Evolutionary conservation across 2,888 invertebrate genomes (phyloP).

Genomic region (Arge pagana): DNA sequence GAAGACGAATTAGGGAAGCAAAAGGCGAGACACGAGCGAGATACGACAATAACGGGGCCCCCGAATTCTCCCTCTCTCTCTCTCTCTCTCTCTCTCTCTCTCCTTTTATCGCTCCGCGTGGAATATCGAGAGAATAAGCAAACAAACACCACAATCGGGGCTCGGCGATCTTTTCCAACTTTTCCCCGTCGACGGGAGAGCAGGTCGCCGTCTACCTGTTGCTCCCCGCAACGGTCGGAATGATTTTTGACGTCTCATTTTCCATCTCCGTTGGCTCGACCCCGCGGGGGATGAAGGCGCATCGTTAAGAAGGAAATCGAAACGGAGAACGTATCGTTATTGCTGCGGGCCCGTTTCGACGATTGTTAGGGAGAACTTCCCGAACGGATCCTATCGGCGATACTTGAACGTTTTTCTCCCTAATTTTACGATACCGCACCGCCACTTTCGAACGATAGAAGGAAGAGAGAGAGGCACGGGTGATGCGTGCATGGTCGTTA

Average conservation of each 20-base stretch:
- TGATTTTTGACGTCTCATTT: conserved; percentile 23
- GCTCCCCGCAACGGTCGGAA: conserved; percentile 7
- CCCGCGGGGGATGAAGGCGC: conserved; percentile 16
- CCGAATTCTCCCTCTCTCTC: conserved; percentile 24
- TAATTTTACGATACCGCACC: conserved; percentile 10
- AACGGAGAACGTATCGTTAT: conserved; percentile 1
- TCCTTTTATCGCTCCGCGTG: neutral
- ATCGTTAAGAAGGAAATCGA: conserved; percentile 3
- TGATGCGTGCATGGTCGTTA: neutral
- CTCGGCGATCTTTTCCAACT: conserved; percentile 31
- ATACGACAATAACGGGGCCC: too few species aligned
- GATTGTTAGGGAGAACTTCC: too few species aligned
- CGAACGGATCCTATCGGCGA: conserved; percentile 7
- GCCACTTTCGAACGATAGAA: neutral
- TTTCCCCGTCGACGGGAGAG: too few species aligned
- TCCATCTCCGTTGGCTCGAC: conserved; percentile 8
- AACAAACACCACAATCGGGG: conserved; percentile 14
- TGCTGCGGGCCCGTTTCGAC: neutral
- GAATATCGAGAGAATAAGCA: conserved; percentile 3
- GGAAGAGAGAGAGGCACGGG: neutral
- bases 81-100: conserved; percentile 4
- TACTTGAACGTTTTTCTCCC: conserved; percentile 7
- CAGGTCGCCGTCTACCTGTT: neutral
- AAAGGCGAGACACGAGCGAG: too few species aligned
- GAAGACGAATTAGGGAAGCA: conserved; percentile 15